Percentiles rank a stretch among this genome's conserved stretches.
phyloP scores from a whole-genome alignment of 2,888 invertebrate genomes.

The Caenorhabditis sulstoni region DNA sequence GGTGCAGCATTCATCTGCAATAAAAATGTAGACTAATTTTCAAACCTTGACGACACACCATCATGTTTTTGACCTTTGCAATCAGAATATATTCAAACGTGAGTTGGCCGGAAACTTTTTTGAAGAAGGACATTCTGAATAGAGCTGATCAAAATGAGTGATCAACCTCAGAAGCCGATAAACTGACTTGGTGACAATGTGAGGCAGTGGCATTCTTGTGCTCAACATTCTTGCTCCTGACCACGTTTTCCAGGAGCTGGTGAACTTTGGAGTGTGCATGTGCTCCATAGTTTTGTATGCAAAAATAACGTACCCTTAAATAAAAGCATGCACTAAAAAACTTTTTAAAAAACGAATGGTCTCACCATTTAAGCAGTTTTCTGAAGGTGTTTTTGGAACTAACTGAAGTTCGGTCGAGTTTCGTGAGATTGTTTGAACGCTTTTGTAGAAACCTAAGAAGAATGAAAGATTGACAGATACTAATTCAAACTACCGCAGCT shows the following conservation, averaged over 20 bases:
- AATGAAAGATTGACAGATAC: too few relatives aligned
- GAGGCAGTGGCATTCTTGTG: slow-evolving; percentile 61
- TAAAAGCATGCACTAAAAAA: neutral
- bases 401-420: slow-evolving; percentile 29
- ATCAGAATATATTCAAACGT: slow-evolving; percentile 69
- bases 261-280: slow-evolving; percentile 70
- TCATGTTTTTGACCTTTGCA: slow-evolving; percentile 69
- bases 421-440: slow-evolving; percentile 60
- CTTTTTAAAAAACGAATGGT: too few relatives aligned
- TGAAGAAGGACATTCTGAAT: slow-evolving; percentile 68
- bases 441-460: slow-evolving; percentile 58
- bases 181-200: slow-evolving; percentile 62
- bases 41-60: slow-evolving; percentile 42
- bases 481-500: slow-evolving; percentile 31
- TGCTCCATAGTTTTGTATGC: slow-evolving; percentile 74
- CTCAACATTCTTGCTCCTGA: slow-evolving; percentile 73
- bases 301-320: slow-evolving; percentile 69
- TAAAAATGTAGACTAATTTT: too few relatives aligned
- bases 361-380: slow-evolving; percentile 38
- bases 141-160: neutral
- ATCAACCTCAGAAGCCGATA: neutral
- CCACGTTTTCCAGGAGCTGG: slow-evolving; percentile 73
- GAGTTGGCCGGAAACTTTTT: slow-evolving; percentile 58
- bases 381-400: slow-evolving; percentile 7
- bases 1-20: slow-evolving; percentile 65